Percentiles rank a stretch among this genome's conserved stretches.
These are phyloP conservation scores for Premnoplex brunnescens DNA, from an alignment of 2,797 vertebrate species.

Conservation along the genomic window DNA sequence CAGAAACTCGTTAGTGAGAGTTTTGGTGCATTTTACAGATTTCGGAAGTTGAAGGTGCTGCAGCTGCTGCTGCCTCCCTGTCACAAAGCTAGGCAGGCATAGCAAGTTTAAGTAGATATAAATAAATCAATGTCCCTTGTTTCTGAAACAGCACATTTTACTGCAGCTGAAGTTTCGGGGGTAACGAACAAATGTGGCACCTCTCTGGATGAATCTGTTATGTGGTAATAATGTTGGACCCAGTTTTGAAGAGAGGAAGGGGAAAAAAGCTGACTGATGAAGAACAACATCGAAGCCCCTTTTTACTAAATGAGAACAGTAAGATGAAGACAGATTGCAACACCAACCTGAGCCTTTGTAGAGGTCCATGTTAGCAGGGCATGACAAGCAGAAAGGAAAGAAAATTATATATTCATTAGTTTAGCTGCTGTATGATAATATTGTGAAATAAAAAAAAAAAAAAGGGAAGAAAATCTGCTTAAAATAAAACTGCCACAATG, in stretches of 20 bases:
- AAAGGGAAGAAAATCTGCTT: conserved; percentile 65
- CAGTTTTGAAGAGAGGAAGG: conserved; percentile 36
- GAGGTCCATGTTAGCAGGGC: conserved; percentile 96
- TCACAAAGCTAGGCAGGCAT: conserved; percentile 55
- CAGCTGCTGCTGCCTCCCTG: conserved; percentile 27
- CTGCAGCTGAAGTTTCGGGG: conserved; percentile 44
- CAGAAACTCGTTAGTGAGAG: conserved; percentile 33
- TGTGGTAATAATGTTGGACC: conserved; percentile 51
- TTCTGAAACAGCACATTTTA: conserved; percentile 51
- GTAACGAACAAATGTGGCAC: conserved; percentile 26
- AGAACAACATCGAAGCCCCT: conserved; percentile 58
- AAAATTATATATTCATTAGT: conserved; percentile 91
- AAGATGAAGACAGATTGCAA: conserved; percentile 86
- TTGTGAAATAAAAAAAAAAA: conserved; percentile 25
- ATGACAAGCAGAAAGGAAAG: conserved; percentile 89
- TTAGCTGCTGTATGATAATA: conserved; percentile 67
- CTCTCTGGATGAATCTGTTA: conserved; percentile 11
- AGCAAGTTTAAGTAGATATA: conserved; percentile 61
- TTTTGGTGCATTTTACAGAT: conserved; percentile 26
- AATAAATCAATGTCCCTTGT: conserved; percentile 48
- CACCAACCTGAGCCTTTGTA: conserved; percentile 99
- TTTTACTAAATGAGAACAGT: conserved; percentile 73
- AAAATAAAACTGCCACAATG: conserved; percentile 44
- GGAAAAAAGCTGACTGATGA: conserved; percentile 55
- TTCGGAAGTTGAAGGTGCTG: conserved; percentile 12